Conservation (phyloP, 2,888 invertebrate species). For the Drosophila prostipennis region DNA sequence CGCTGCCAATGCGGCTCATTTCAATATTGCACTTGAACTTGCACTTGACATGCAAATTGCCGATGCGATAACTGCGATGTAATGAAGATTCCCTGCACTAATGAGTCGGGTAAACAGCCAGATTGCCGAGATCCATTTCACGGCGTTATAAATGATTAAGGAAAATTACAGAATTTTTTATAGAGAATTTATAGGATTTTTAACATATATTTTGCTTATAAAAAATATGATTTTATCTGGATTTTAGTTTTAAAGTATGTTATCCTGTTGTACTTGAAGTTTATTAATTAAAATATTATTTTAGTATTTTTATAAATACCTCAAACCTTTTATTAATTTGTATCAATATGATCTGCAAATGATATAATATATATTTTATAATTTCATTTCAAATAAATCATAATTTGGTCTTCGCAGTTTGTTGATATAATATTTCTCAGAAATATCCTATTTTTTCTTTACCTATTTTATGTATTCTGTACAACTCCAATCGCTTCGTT, state of each 20-base stretch:
- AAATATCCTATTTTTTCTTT: too few species aligned
- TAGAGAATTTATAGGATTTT: too few species aligned
- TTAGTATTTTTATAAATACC: too few species aligned
- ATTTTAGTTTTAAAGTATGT: too few species aligned
- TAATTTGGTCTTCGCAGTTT: neutral
- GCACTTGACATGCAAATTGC: conserved; percentile 59
- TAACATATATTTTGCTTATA: too few species aligned
- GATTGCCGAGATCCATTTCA: conserved; percentile 12
- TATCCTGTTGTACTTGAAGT: too few species aligned
- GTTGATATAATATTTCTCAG: neutral
- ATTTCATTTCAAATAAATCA: too few species aligned
- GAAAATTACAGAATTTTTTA: neutral
- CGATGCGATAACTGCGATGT: conserved; percentile 23
- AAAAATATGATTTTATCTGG: too few species aligned
- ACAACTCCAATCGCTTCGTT: conserved; percentile 2
- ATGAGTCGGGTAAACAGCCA: conserved; percentile 1
- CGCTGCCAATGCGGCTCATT: conserved; percentile 29
- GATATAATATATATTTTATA: too few species aligned
- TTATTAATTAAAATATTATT: too few species aligned
- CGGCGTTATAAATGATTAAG: neutral
- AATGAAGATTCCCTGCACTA: conserved; percentile 14
- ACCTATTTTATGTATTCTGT: neutral
- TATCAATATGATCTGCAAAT: too few species aligned
- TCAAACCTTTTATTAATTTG: too few species aligned
- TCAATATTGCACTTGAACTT: conserved; percentile 64